phyloP scores from a whole-genome alignment of 2,113 vertebrate species.

The Origma solitaria region DNA sequence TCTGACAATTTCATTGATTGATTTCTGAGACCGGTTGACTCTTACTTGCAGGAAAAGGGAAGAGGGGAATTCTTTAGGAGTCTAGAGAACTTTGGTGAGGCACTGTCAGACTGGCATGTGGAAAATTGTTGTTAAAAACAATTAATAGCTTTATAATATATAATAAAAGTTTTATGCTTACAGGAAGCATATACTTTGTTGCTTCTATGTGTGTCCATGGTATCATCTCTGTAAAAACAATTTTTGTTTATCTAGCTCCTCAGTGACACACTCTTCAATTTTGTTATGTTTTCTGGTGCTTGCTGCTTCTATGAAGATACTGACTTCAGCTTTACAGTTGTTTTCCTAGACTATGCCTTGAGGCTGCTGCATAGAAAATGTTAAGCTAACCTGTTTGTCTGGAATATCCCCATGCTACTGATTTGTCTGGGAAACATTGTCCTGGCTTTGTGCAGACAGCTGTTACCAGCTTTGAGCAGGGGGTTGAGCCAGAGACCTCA shows the following conservation, averaged over 20 bases:
- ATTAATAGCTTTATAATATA: too few species aligned
- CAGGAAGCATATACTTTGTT: background rate
- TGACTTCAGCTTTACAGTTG: background rate
- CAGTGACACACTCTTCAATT: background rate
- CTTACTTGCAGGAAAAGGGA: background rate
- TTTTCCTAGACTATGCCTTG: background rate
- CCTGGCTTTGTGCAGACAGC: background rate
- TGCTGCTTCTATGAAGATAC: background rate
- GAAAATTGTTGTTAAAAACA: background rate
- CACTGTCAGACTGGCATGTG: background rate
- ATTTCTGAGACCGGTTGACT: background rate
- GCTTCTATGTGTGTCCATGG: fast-evolving
- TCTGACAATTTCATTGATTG: background rate
- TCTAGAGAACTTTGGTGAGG: background rate
- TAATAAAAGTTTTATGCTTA: background rate
- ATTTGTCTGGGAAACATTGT: background rate
- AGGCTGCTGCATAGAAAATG: background rate
- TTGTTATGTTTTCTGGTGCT: background rate
- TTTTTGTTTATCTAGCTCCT: background rate
- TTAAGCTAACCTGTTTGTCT: background rate
- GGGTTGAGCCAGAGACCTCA: background rate
- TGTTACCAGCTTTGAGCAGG: background rate
- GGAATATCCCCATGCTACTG: background rate
- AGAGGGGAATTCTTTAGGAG: background rate
- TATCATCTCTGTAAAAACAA: background rate